Evolutionary conservation across 2,888 invertebrate genomes (phyloP), one percentile per base, ranked within the genome.

Genomic region (Tinea pellionella): DNA sequence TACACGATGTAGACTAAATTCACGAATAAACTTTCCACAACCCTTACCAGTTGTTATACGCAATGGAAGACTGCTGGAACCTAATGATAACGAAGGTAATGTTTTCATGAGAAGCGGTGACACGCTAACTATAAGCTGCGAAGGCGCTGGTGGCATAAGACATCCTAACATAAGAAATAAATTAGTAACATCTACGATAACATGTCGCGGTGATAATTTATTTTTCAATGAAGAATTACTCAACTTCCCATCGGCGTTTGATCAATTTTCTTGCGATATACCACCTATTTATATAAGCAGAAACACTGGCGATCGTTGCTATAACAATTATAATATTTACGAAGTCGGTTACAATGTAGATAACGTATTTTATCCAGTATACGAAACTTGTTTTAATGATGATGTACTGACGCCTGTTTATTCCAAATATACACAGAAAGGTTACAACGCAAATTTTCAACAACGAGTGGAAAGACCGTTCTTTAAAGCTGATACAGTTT

Each of bases 381-480:
- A 77, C 63, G 85, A 86, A 61, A 69, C 83, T 0, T 87, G 87
- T 60, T 87, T 87, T 62, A 72, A 85, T 61, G 76, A 78, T 64
- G 62, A 30, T 1, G 61, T 30, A 4, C 63, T 78, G 0, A 76
- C 69, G 51, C 68, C 72, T 1, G 63, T 86, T 1, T 87, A 83
- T 63, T 79, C 85, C 0, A 81, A 75, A 58, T 84, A 86, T 56
- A 78, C 77, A 0, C 87, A 86, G 61, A 80, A 79, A 63, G 74
- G 82, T 0, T 87, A 79, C 63, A 87, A 86, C 59, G 73, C 79
- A 6, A 63, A 71, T n/a, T 87, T 68, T 60, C 84, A 85, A 66
- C 79, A 78, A 0, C 74, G 64, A 68, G 82, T 85, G 0, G 69
- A 68, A 0, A 69, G 86, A 13, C 84, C 85, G 0, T 82, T 68